These are phyloP conservation scores for Sminthopsis crassicaudata DNA, from an alignment of 2,113 vertebrate genomes.

Conservation along the genomic window DNA sequence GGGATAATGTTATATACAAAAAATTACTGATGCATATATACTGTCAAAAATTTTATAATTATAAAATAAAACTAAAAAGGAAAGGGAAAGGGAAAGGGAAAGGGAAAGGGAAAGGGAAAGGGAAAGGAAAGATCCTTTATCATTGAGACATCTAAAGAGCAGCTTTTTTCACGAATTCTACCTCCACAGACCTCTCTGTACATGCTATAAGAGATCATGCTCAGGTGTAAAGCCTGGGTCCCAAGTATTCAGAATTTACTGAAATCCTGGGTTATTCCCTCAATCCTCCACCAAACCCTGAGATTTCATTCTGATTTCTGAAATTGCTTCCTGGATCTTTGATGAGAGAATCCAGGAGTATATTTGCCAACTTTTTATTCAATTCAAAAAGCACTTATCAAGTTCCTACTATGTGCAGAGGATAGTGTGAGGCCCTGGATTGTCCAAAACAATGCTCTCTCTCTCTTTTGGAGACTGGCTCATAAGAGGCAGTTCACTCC, in stretches of 20 bases:
- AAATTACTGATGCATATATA: no score
- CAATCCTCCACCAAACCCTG: background rate
- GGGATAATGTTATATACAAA: no score
- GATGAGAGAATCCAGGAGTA: background rate
- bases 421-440: background rate
- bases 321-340: background rate
- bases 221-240: background rate
- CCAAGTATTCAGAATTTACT: background rate
- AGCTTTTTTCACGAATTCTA: background rate
- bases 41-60: no score
- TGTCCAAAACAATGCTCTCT: background rate
- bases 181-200: background rate
- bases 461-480: background rate
- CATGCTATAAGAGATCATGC: background rate
- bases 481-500: background rate
- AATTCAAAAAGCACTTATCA: background rate
- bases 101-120: no score
- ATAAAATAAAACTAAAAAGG: no score
- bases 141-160: background rate
- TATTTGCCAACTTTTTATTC: background rate
- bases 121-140: no score
- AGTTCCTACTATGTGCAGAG: background rate
- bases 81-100: no score
- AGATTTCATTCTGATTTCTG: background rate
- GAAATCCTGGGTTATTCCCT: background rate